Percentiles rank a stretch among this genome's conserved stretches.
phyloP scores from a whole-genome alignment of 2,113 vertebrate genomes.

The Beaufortia kweichowensis region DNA sequence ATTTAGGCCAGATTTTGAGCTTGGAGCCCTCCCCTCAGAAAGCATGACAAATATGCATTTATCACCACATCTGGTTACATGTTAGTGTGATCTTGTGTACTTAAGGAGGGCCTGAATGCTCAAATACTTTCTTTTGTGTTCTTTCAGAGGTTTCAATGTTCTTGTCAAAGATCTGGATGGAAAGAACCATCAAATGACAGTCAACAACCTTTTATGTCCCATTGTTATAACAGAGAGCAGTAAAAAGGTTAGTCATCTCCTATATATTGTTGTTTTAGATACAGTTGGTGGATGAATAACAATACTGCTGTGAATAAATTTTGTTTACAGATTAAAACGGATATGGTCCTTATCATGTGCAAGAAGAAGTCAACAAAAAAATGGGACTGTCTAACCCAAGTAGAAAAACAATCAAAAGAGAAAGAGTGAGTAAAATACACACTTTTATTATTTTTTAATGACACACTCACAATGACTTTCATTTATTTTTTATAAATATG shows the following conservation, averaged over 20 bases:
- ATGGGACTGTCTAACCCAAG: constrained; percentile 93
- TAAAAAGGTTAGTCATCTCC: constrained; percentile 79
- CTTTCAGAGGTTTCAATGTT: constrained; percentile 85
- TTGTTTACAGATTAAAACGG: constrained; percentile 86
- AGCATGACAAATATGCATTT: too few relatives aligned
- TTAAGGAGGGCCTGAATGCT: too few relatives aligned
- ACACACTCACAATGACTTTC: too few relatives aligned
- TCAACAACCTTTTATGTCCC: constrained; percentile 87
- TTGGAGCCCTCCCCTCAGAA: too few relatives aligned
- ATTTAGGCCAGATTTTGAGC: too few relatives aligned
- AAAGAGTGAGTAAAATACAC: constrained; percentile 84
- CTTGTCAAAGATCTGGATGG: constrained; percentile 90
- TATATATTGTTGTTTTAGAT: background rate
- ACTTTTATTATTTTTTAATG: background rate
- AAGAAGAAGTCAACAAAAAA: constrained; percentile 86
- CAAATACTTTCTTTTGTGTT: background rate
- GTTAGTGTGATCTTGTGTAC: too few relatives aligned
- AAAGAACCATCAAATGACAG: constrained; percentile 91
- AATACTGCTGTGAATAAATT: background rate
- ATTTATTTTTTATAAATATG: background rate
- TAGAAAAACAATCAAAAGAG: constrained; percentile 92
- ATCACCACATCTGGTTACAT: too few relatives aligned
- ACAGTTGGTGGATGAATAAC: too few relatives aligned
- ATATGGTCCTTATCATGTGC: constrained; percentile 89
- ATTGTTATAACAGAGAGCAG: constrained; percentile 87